Percentiles rank a stretch among this genome's conserved stretches.
phyloP scores from a whole-genome alignment of 2,888 invertebrate genomes.

The Scaptomyza tumidula region DNA sequence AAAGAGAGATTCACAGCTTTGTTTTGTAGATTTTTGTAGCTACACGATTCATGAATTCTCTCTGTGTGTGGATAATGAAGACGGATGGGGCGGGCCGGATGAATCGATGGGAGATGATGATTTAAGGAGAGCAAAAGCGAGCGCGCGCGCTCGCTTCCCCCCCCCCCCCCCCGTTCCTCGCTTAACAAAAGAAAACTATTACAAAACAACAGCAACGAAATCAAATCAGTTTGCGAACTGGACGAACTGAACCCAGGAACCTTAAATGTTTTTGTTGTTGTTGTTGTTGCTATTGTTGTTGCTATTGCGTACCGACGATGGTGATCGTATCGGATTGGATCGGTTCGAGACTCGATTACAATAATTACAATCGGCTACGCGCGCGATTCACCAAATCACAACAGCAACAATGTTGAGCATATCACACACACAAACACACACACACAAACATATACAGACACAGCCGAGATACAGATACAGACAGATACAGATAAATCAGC shows the following conservation, averaged over 20 bases:
- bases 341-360: conserved; percentile 82
- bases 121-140: conserved; percentile 54
- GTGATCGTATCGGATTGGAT: conserved; percentile 77
- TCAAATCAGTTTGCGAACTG: conserved; percentile 73
- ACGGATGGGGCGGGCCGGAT: background rate
- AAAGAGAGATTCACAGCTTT: conserved; percentile 44
- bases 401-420: conserved; percentile 3
- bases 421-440: conserved; percentile 14
- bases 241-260: conserved; percentile 54
- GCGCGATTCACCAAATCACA: conserved; percentile 75
- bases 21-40: conserved; percentile 4
- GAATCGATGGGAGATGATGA: conserved; percentile 46
- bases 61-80: background rate
- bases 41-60: conserved; percentile 3
- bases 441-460: conserved; percentile 23
- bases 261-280: conserved; percentile 37
- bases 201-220: conserved; percentile 63
- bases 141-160: conserved; percentile 56
- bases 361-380: conserved; percentile 83
- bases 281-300: conserved; percentile 22
- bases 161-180: no score
- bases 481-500: conserved; percentile 48
- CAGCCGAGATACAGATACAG: conserved; percentile 24
- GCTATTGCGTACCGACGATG: conserved; percentile 19
- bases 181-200: conserved; percentile 71